Evolutionary conservation across 2,888 invertebrate genomes (phyloP), one percentile per base, ranked within the genome.

Genomic region (Ectemnius cavifrons): DNA sequence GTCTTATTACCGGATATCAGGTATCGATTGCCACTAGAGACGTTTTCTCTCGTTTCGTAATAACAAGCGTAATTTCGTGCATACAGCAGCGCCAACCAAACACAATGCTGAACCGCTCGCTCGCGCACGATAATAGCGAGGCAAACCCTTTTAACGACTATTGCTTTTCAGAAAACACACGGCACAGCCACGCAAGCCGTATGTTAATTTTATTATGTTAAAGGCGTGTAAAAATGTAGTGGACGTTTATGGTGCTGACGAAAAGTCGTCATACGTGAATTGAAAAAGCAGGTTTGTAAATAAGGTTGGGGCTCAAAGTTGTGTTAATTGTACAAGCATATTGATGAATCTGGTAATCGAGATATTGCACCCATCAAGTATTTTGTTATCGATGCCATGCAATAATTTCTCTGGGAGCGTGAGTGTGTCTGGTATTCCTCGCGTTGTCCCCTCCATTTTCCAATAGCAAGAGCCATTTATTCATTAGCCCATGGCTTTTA

Each of bases 1-100:
- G 77, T 77, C 77, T 77, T 77, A 77, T 77, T 76, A 77, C 77
- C 77, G 76, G 77, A 77, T 76, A 77, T 77, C 76, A 76, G 59
- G 65, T 72, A 75, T 77, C 77, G 77, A 77, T 76, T 76, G 66
- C 68, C 63, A 61, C 61, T 60, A 60, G 76, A 71, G 76, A 72
- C 77, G 66, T 76, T 77, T 69, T 77, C 77, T 72, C 71, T 52
- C 63, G 72, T 77, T 76, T 77, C 77, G 72, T 68, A 76, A 77
- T 71, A 75, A 75, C 71, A 67, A 66, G 62, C 62, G 27, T 62
- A 71, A 75, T 67, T 75, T 70, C 49, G 69, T 23, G 47, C 45
- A 58, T 46, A 56, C 47, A 37, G 47, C 56, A 13, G 61, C 13
- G 20, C 18, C 27, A 60, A 46, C 56, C 52, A 11, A 46, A 37